phyloP scores from a whole-genome alignment of 2,797 vertebrate species.

The Micropoecilia bifurca region DNA sequence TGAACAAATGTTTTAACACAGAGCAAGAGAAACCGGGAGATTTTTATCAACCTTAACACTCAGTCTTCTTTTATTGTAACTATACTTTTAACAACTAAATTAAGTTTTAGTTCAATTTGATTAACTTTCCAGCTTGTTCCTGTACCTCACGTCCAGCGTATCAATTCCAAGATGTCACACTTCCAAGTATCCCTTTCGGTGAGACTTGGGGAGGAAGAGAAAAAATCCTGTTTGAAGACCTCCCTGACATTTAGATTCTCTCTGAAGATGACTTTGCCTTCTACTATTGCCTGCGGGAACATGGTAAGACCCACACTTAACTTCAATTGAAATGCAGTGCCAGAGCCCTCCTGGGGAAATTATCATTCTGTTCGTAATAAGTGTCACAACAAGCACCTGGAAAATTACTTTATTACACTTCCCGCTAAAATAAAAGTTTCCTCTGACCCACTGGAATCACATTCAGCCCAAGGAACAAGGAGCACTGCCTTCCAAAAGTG shows the following conservation, averaged over 20 bases:
- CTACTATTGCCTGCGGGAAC: conserved; percentile 82
- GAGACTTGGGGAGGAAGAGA: conserved; percentile 54
- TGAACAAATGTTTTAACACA: conserved; percentile 8
- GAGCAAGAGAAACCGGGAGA: conserved; percentile 14
- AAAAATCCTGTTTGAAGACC: conserved; percentile 79
- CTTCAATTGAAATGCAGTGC: conserved; percentile 81
- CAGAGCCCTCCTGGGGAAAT: conserved; percentile 78
- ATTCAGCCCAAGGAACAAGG: conserved; percentile 38
- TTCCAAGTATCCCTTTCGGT: conserved; percentile 69
- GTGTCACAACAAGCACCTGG: conserved; percentile 82
- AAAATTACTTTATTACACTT: conserved; percentile 81
- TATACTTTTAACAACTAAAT: conserved; percentile 13
- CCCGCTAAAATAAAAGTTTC: conserved; percentile 76
- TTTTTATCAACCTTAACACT: conserved; percentile 2
- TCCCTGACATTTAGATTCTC: conserved; percentile 83
- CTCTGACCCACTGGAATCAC: conserved; percentile 68
- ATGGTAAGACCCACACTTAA: conserved; percentile 81
- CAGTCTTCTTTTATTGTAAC: conserved; percentile 4
- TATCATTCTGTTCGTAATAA: conserved; percentile 82
- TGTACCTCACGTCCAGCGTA: conserved; percentile 50
- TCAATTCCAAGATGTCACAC: conserved; percentile 69
- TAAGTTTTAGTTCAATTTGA: conserved; percentile 49
- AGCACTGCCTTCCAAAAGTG: conserved; percentile 35
- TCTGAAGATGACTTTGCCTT: conserved; percentile 85
- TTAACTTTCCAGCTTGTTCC: conserved; percentile 41